Evolutionary conservation across 2,113 vertebrate species (phyloP).

Genomic region (Thamnophis sirtalis): DNA sequence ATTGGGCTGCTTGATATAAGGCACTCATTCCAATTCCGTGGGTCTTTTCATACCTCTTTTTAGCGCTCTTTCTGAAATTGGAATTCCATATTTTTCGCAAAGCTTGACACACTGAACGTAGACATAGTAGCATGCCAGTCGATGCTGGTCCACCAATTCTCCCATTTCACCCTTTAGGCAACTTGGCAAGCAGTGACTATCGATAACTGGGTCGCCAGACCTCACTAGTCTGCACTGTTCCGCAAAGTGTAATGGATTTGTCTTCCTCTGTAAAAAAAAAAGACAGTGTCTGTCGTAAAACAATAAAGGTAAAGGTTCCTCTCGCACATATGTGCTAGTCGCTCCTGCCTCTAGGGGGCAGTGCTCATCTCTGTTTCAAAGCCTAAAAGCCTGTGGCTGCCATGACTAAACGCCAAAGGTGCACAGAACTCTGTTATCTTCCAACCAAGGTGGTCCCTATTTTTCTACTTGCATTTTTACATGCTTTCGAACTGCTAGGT

Average conservation of each 20-base stretch:
- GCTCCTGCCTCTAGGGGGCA: no score
- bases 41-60: conserved; percentile 43
- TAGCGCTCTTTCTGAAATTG: conserved; percentile 49
- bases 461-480: no score
- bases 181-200: conserved; percentile 47
- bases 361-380: no score
- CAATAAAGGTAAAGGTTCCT: neutral
- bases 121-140: conserved; percentile 35
- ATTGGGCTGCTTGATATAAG: neutral
- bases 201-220: conserved; percentile 33
- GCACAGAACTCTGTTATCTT: no score
- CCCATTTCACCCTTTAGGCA: conserved; percentile 34
- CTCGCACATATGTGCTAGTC: no score
- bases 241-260: conserved; percentile 24
- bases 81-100: conserved; percentile 32
- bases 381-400: no score
- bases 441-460: no score
- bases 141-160: neutral
- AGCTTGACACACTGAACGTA: conserved; percentile 52
- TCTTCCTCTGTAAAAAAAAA: conserved; percentile 34
- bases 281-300: neutral
- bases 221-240: conserved; percentile 46
- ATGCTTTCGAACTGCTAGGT: no score
- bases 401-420: no score
- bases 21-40: neutral